Conservation (phyloP, 2,888 invertebrate species). For the Orchestes rusci region DNA sequence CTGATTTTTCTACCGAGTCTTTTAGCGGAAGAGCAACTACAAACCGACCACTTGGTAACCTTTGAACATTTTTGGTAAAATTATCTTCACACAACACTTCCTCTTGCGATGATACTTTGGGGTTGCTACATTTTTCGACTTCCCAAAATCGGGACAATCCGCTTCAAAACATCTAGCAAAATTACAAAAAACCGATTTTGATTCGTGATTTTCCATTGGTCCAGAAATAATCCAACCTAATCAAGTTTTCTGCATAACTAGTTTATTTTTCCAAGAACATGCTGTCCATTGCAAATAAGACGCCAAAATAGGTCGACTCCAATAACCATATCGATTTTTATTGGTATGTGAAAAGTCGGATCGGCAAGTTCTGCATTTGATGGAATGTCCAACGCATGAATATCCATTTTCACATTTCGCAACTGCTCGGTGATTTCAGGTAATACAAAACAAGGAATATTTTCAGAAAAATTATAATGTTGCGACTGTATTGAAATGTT, state of each 20-base stretch:
- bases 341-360: neutral
- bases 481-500: neutral
- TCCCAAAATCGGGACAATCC: neutral
- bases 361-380: neutral
- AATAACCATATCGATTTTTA: neutral
- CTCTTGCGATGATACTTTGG: neutral
- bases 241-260: neutral
- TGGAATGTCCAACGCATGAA: constrained; percentile 7
- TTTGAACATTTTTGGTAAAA: neutral
- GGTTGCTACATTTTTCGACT: neutral
- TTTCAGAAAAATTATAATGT: neutral
- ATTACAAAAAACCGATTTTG: neutral
- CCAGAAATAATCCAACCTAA: neutral
- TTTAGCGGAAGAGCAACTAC: neutral
- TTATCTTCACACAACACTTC: neutral
- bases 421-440: too few relatives aligned
- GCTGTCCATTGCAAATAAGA: neutral
- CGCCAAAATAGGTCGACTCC: neutral
- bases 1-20: neutral
- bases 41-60: neutral
- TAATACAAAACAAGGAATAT: neutral
- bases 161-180: neutral
- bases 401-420: neutral
- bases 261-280: neutral
- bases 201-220: neutral